Conservation (phyloP, 2,113 vertebrate species). For the Laticauda laticaudata region DNA sequence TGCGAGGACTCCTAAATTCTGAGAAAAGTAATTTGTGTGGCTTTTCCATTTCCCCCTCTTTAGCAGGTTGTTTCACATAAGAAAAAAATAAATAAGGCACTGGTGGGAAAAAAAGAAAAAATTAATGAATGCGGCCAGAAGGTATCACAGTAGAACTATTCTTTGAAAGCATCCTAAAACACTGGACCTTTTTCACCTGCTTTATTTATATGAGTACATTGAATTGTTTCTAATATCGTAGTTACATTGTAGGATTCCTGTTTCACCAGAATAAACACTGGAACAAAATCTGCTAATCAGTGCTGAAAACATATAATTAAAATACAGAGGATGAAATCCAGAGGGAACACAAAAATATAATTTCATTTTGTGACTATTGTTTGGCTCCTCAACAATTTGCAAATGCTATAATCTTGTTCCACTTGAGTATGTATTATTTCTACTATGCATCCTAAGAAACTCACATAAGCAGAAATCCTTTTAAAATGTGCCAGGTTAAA, state of each 20-base stretch:
- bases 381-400: constrained; percentile 39
- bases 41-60: not conserved
- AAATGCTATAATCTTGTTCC: constrained; percentile 48
- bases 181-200: constrained; percentile 38
- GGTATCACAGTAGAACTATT: not conserved
- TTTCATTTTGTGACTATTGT: constrained; percentile 44
- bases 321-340: constrained; percentile 45
- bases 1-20: not conserved
- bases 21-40: not conserved
- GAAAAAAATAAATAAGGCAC: not conserved
- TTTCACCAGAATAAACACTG: constrained; percentile 32
- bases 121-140: not conserved
- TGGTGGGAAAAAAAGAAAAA: not conserved
- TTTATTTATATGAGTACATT: constrained; percentile 39
- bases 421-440: constrained; percentile 42
- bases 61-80: not conserved
- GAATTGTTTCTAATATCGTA: constrained; percentile 31
- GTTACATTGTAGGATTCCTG: constrained; percentile 41
- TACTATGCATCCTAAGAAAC: constrained; percentile 40
- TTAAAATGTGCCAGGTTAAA: constrained; percentile 56
- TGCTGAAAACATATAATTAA: constrained; percentile 61
- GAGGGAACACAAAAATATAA: constrained; percentile 49
- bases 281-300: constrained; percentile 52
- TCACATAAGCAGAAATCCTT: constrained; percentile 36
- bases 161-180: not conserved